Conservation (phyloP, 2,888 invertebrate genomes). For the Crioceris asparagi region DNA sequence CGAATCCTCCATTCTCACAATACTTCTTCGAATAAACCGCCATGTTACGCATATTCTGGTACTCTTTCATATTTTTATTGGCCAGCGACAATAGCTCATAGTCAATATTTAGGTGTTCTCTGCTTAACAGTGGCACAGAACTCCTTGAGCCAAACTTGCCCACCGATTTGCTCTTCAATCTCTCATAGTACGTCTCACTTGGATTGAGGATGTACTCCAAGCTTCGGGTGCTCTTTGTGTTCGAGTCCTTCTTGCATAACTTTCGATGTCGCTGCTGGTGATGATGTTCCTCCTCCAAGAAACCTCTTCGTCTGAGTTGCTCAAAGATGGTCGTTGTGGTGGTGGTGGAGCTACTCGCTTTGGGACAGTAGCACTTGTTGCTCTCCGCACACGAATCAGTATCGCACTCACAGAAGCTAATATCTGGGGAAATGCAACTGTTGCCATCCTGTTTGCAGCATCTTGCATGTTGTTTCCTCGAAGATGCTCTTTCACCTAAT, state of each 20-base stretch:
- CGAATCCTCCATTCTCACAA: not conserved
- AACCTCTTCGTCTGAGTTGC: conserved; percentile 42
- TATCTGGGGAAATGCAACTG: conserved; percentile 43
- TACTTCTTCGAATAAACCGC: conserved; percentile 5
- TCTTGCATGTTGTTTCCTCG: conserved; percentile 23
- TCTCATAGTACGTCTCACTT: conserved; percentile 41
- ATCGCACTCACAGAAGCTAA: conserved; percentile 64
- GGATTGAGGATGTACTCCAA: conserved; percentile 46
- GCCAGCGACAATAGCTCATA: conserved; percentile 56
- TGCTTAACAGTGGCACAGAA: conserved; percentile 7
- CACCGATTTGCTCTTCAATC: conserved; percentile 28
- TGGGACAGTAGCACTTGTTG: conserved; percentile 77
- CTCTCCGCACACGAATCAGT: conserved; percentile 80
- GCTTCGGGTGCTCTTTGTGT: conserved; percentile 37
- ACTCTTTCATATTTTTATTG: conserved; percentile 35
- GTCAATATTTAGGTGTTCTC: conserved; percentile 39
- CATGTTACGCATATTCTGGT: conserved; percentile 26
- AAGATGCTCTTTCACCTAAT: conserved; percentile 45
- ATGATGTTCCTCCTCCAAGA: conserved; percentile 28
- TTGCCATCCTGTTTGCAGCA: conserved; percentile 43
- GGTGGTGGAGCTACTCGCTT: conserved; percentile 12
- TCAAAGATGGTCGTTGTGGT: conserved; percentile 36
- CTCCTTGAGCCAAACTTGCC: conserved; percentile 20
- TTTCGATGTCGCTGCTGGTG: conserved; percentile 25
- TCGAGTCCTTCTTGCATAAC: conserved; percentile 33